These are phyloP conservation scores for Corythoichthys intestinalis DNA, from an alignment of 2,113 vertebrate genomes.

Conservation along the genomic window DNA sequence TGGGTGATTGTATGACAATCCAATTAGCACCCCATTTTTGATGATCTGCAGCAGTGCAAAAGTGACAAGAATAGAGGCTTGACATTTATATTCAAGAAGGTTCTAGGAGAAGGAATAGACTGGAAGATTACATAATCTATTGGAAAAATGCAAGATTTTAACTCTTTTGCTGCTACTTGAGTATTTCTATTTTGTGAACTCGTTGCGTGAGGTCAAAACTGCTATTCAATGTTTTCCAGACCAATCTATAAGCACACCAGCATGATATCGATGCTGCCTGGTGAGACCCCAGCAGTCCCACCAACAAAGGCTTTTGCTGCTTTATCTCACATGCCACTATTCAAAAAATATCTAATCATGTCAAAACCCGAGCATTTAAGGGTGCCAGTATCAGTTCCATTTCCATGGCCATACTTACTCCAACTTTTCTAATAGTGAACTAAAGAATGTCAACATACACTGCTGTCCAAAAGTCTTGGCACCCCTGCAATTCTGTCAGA, in stretches of 20 bases:
- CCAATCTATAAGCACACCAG: conserved; percentile 29
- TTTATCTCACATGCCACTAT: conserved; percentile 24
- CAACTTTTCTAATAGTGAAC: too few relatives aligned
- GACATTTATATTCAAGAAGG: conserved; percentile 30
- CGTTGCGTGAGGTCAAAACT: conserved; percentile 5
- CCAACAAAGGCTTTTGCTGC: conserved; percentile 25
- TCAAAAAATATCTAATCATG: conserved; percentile 18
- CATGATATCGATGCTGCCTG: conserved; percentile 33
- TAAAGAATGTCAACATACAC: too few relatives aligned
- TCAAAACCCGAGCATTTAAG: conserved; percentile 9
- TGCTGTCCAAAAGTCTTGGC: too few relatives aligned
- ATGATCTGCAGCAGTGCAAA: conserved; percentile 29
- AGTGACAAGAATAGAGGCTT: conserved; percentile 20
- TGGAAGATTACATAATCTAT: background rate
- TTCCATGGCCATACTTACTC: background rate
- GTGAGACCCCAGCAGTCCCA: conserved; percentile 30
- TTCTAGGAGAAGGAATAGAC: conserved; percentile 12
- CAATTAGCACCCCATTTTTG: conserved; percentile 56
- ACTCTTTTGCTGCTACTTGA: background rate
- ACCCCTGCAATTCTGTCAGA: too few relatives aligned
- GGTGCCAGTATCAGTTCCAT: conserved; percentile 10
- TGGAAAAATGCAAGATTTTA: background rate
- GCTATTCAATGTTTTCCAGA: conserved; percentile 24
- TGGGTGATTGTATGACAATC: conserved; percentile 58
- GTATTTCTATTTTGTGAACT: background rate